Conservation (phyloP, 2,888 invertebrate species). For the Drosophila dives region DNA sequence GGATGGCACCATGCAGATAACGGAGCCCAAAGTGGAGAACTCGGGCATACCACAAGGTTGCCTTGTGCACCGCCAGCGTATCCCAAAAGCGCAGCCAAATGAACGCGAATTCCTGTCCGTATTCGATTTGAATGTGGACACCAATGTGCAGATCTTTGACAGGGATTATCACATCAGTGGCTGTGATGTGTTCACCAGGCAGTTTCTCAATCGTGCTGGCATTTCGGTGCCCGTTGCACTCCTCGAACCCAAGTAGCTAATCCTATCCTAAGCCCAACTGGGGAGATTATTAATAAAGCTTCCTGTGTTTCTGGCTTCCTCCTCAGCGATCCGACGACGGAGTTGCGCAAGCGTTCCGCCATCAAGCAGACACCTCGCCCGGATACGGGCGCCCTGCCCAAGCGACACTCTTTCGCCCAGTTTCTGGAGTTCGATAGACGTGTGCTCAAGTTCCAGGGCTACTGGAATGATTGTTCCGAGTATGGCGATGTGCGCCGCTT, state of each 20-base stretch:
- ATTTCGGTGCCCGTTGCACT: conserved; percentile 92
- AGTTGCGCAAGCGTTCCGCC: conserved; percentile 83
- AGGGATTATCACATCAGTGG: conserved; percentile 92
- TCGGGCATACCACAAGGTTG: conserved; percentile 94
- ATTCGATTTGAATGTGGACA: conserved; percentile 94
- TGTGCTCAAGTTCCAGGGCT: conserved; percentile 91
- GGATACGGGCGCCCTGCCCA: conserved; percentile 80
- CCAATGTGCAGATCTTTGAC: conserved; percentile 92
- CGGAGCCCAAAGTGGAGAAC: conserved; percentile 92
- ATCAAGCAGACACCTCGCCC: conserved; percentile 56
- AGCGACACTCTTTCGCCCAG: conserved; percentile 89
- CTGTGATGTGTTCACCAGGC: conserved; percentile 94
- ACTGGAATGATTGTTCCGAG: conserved; percentile 94
- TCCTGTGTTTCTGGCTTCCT: neutral
- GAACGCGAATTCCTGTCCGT: conserved; percentile 92
- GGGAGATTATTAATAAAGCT: neutral
- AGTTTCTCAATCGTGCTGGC: conserved; percentile 93
- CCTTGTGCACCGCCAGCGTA: conserved; percentile 92
- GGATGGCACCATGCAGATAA: conserved; percentile 96
- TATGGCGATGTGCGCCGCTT: conserved; percentile 92
- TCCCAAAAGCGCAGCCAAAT: conserved; percentile 90
- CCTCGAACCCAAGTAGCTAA: conserved; percentile 85
- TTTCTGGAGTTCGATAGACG: conserved; percentile 93
- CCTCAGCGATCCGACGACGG: conserved; percentile 85
- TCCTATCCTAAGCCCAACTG: neutral